Evolutionary conservation across 2,888 invertebrate species (phyloP).

Genomic region (Latrodectus elegans): DNA sequence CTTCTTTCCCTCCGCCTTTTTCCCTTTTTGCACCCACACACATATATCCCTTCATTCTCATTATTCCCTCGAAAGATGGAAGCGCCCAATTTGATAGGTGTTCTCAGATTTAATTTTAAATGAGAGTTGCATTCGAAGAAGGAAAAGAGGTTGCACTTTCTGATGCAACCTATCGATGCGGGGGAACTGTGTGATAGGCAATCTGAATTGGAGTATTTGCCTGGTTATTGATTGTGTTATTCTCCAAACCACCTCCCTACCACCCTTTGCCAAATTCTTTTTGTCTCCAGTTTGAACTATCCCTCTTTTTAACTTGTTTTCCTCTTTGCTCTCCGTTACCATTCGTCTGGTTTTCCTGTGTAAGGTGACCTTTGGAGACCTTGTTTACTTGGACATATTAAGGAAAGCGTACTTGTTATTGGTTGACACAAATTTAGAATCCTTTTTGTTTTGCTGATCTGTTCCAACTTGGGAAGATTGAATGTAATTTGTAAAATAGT

Average conservation of each 20-base stretch:
- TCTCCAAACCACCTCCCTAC: slow-evolving; percentile 4
- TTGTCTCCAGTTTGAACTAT: slow-evolving; percentile 15
- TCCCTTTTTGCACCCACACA: not conserved
- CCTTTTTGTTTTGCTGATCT: too few species aligned
- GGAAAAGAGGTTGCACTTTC: not conserved
- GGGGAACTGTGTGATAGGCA: slow-evolving; percentile 8
- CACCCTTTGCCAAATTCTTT: not conserved
- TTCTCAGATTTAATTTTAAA: not conserved
- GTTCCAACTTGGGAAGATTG: too few species aligned
- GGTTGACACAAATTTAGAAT: not conserved
- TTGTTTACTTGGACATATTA: not conserved
- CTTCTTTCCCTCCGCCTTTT: slow-evolving; percentile 10
- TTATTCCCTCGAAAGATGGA: slow-evolving; percentile 58
- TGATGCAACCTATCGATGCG: not conserved
- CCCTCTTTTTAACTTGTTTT: not conserved
- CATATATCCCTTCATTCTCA: slow-evolving; percentile 48
- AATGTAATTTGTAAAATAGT: too few species aligned
- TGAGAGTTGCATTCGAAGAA: not conserved
- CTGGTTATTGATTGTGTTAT: slow-evolving; percentile 63
- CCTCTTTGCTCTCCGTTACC: not conserved
- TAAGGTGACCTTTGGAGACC: not conserved
- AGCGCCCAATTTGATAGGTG: slow-evolving; percentile 37
- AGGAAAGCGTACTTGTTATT: not conserved
- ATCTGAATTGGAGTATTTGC: slow-evolving; percentile 50
- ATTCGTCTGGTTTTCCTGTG: not conserved